phyloP scores from a whole-genome alignment of 2,113 vertebrate species.

The Neomonachus schauinslandi region DNA sequence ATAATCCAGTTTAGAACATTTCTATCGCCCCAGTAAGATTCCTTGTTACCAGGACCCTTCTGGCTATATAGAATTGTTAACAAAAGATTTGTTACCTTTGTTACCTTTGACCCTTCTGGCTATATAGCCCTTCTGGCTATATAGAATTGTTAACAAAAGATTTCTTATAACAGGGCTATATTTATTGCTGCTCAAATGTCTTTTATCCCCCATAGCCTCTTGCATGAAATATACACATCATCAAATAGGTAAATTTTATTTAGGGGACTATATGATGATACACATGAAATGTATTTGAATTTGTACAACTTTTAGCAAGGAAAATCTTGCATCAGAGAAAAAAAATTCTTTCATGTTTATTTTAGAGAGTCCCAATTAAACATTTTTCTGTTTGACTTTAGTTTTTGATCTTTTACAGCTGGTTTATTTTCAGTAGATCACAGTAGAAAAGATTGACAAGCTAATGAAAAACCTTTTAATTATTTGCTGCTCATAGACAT shows the following conservation, averaged over 20 bases:
- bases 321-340: constrained; percentile 43
- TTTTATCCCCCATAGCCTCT: background rate
- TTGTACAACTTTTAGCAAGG: constrained; percentile 23
- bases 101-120: background rate
- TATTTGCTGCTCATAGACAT: constrained; percentile 19
- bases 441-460: constrained; percentile 49
- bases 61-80: too few relatives aligned
- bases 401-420: constrained; percentile 58
- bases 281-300: background rate
- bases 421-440: constrained; percentile 56
- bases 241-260: constrained; percentile 36
- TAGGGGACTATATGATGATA: background rate
- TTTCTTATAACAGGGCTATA: background rate
- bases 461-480: constrained; percentile 9
- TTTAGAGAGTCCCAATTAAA: constrained; percentile 50
- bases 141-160: background rate
- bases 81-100: too few relatives aligned
- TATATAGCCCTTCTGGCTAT: background rate
- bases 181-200: background rate
- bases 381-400: constrained; percentile 59
- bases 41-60: background rate
- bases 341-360: constrained; percentile 54
- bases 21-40: background rate
- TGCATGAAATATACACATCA: background rate
- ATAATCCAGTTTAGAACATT: background rate